Percentiles rank a stretch among this genome's conserved stretches.
Conservation (phyloP, 2,797 vertebrate species). For the Anniella stebbinsi region DNA sequence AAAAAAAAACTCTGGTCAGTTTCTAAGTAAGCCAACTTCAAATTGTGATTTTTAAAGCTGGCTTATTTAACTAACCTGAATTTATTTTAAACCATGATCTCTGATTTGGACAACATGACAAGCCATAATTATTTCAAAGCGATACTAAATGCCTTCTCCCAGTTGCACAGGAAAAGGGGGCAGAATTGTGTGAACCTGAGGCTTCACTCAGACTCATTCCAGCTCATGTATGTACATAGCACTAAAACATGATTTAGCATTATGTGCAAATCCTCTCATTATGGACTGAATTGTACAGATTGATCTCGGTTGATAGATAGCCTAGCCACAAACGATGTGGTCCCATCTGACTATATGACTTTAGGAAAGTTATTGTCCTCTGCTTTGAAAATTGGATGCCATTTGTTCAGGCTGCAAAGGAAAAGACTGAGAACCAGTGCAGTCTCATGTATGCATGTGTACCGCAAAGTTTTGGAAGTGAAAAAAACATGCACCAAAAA, state of each 20-base stretch:
- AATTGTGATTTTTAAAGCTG: neutral
- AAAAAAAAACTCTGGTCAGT: neutral
- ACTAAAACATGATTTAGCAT: neutral
- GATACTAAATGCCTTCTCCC: neutral
- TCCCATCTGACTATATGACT: neutral
- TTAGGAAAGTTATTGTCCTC: neutral
- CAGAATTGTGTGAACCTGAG: neutral
- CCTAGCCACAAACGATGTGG: neutral
- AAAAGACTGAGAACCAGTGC: neutral
- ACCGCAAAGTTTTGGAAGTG: neutral
- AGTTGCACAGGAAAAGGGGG: no score
- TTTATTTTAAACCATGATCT: neutral
- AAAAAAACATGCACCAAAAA: no score
- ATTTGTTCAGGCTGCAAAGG: neutral
- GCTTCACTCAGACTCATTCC: neutral
- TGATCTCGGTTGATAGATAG: neutral
- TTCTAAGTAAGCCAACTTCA: neutral
- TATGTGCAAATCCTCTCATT: neutral
- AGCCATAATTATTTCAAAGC: neutral
- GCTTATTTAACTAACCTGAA: neutral
- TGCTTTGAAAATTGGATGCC: neutral
- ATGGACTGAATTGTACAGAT: neutral
- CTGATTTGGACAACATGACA: neutral
- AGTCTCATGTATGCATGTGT: neutral
- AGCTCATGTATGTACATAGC: neutral